Evolutionary conservation across 1,140 invertebrate genomes (phyloP).

Genomic region (Episyrphus balteatus): DNA sequence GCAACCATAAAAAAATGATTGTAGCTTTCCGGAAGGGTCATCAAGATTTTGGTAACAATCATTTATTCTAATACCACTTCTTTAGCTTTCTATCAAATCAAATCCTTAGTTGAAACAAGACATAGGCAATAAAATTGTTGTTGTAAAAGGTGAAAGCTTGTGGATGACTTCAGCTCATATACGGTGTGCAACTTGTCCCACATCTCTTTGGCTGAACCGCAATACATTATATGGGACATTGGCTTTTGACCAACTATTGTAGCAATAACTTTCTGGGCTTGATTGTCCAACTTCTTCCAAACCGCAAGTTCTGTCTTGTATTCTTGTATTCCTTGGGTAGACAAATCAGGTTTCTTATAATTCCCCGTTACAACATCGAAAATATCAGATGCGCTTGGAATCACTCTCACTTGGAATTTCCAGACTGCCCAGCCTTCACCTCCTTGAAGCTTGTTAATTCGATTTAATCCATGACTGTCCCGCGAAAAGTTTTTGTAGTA

Average conservation of each 20-base stretch:
- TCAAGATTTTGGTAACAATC: constrained; percentile 25
- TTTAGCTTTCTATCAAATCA: constrained; percentile 12
- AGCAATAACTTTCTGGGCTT: constrained; percentile 17
- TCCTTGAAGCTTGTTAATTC: constrained; percentile 8
- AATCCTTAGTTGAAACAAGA: constrained; percentile 10
- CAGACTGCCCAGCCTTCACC: constrained; percentile 10
- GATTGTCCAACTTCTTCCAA: too few species aligned
- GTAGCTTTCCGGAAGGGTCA: constrained; percentile 17
- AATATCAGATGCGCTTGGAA: constrained; percentile 4
- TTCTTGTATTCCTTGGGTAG: background rate
- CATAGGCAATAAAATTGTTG: constrained; percentile 21
- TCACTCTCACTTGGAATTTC: constrained; percentile 17
- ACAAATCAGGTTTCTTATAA: background rate
- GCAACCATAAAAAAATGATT: constrained; percentile 18
- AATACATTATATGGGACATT: constrained; percentile 25
- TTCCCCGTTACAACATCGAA: constrained; percentile 5
- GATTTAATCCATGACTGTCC: too few species aligned
- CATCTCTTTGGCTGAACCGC: constrained; percentile 24
- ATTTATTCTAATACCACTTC: constrained; percentile 16
- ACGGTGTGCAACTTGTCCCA: constrained; percentile 25
- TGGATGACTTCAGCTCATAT: constrained; percentile 32
- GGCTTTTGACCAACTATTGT: constrained; percentile 15
- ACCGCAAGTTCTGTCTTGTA: too few species aligned
- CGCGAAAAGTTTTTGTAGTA: too few species aligned
- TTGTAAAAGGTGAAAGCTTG: constrained; percentile 26